Evolutionary conservation across 2,113 vertebrate genomes (phyloP).

Genomic region (Oophaga pumilio): DNA sequence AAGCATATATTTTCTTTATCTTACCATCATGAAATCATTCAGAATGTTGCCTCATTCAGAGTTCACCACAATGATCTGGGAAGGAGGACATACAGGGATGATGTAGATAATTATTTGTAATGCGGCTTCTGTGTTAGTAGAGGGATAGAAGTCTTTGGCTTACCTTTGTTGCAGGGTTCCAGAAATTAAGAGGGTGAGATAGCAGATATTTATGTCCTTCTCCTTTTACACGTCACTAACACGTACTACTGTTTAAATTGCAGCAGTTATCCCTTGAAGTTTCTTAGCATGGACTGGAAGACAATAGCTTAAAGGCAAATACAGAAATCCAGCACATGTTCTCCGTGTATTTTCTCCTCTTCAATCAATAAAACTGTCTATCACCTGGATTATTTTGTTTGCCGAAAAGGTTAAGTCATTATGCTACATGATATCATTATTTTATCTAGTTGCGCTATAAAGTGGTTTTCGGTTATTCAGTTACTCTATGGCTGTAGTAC

Average conservation of each 20-base stretch:
- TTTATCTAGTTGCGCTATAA: neutral
- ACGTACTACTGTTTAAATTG: neutral
- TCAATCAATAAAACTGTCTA: neutral
- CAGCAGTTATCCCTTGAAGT: constrained; percentile 29
- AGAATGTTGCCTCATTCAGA: constrained; percentile 39
- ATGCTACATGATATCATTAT: neutral
- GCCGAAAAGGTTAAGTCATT: neutral
- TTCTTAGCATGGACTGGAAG: constrained; percentile 42
- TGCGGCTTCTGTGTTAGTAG: neutral
- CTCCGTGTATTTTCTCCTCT: constrained; percentile 17
- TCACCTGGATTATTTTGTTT: constrained; percentile 32
- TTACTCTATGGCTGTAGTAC: neutral
- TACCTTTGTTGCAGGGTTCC: constrained; percentile 51
- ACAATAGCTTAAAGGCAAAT: constrained; percentile 18
- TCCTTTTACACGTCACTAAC: constrained; percentile 53
- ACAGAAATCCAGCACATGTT: constrained; percentile 11
- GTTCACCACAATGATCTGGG: neutral
- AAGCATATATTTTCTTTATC: constrained; percentile 51
- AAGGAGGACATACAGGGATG: neutral
- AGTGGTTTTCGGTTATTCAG: neutral
- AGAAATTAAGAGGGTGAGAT: constrained; percentile 37
- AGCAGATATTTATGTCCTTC: constrained; percentile 47
- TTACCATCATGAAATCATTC: constrained; percentile 65
- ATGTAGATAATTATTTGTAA: neutral
- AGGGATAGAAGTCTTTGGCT: constrained; percentile 7